Evolutionary conservation across 2,888 invertebrate genomes (phyloP), one percentile per base, ranked within the genome.

Genomic region (Taphrorychus bicolor): DNA sequence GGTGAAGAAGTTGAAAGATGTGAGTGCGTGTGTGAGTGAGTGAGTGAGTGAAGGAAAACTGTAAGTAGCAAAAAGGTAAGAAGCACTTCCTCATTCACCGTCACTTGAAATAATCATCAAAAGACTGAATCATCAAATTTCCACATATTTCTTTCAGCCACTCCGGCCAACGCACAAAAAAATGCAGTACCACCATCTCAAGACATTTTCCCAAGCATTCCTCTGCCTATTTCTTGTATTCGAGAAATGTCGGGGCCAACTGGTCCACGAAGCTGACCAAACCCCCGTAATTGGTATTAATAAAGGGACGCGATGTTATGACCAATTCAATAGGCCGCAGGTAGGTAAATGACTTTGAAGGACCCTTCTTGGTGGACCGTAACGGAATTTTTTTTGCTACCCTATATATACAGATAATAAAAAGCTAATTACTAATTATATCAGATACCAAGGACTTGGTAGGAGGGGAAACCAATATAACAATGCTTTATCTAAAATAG

Each of bases 301-400:
- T n/a, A 80, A 79, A 72, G 80, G 81, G 62, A 82, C 81, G 23
- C 77, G 83, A 73, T 87, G 87, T 76, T 86, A 87, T 75, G 86
- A 86, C 78, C 81, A 82, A 66, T 86, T 85, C 74, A 83, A 84
- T 61, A 81, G 84, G 75, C 85, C 87, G 5, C 86, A 86, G 84
- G 86, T 87, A 80, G 66, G 71, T 14, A 24, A 51, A 19, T 21
- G 18, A 54, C 17, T 45, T 7, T 1, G 17, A 14, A 32, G 32
- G 11, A 32, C n/a, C n/a, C n/a, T n/a, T n/a, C n/a, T 32, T 52
- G 7, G 11, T 11, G 22, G 23, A 2, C 52, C 52, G 52, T 23
- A 52, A 52, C 22, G 19, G 52, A 52, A n/a, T n/a, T 17, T 22
- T 52, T 51, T 21, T 52, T 52, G 14, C 3, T 1, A 32, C n/a